A percentile compares a stretch with the other conserved stretches of the same genome.
These are phyloP conservation scores for Antheraea assamensis DNA, from an alignment of 2,888 invertebrate species.

Conservation along the genomic window DNA sequence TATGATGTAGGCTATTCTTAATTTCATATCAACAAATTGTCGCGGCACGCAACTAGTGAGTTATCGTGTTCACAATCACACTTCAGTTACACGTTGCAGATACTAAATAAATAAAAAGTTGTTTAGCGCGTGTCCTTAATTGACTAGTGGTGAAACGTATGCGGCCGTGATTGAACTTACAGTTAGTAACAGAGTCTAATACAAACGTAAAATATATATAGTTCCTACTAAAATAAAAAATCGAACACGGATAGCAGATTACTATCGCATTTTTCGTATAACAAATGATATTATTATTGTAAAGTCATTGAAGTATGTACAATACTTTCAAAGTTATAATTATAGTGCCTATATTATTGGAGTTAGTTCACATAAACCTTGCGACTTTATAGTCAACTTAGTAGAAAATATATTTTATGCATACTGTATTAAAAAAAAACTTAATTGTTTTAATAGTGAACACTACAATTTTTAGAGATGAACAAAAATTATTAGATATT, in stretches of 20 bases:
- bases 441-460: too few species aligned
- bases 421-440: too few species aligned
- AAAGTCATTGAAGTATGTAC: constrained; percentile 1
- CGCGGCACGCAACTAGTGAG: constrained; percentile 30
- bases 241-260: background rate
- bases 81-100: constrained; percentile 16
- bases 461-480: too few species aligned
- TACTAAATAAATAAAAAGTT: constrained; percentile 21
- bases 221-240: background rate
- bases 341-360: too few species aligned
- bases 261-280: background rate
- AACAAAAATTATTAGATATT: too few species aligned
- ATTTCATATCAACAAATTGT: constrained; percentile 44
- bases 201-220: constrained; percentile 6
- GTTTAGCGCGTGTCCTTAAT: constrained; percentile 18
- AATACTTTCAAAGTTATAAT: background rate
- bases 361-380: too few species aligned
- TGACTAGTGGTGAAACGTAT: constrained; percentile 16
- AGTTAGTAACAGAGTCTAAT: constrained; percentile 16
- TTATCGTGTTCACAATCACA: constrained; percentile 13
- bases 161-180: constrained; percentile 19
- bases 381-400: too few species aligned
- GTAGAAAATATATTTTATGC: too few species aligned
- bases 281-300: background rate
- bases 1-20: constrained; percentile 37